Evolutionary conservation across 1,140 invertebrate species (phyloP).

Genomic region (Aculops lycopersici): DNA sequence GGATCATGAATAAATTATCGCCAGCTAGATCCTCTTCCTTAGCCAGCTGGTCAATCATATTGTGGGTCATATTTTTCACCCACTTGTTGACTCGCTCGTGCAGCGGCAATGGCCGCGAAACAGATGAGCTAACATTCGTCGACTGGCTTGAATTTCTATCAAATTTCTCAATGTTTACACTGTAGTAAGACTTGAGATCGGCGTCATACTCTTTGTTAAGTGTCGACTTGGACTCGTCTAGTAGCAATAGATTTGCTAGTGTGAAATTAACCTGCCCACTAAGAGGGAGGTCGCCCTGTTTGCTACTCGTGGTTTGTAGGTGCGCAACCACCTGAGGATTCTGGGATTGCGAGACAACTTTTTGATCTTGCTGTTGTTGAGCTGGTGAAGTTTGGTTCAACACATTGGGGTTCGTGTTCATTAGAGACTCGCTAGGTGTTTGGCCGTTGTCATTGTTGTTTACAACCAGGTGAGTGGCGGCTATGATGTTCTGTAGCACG

Average conservation of each 20-base stretch:
- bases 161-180: neutral
- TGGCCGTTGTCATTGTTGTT: neutral
- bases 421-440: neutral
- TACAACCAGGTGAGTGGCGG: neutral
- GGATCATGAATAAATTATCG: conserved; percentile 18
- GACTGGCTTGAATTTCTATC: neutral
- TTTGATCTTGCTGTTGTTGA: too few species aligned
- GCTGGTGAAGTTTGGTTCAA: neutral
- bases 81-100: conserved; percentile 31
- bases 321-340: too few species aligned
- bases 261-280: too few species aligned
- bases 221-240: neutral
- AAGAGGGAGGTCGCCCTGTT: too few species aligned
- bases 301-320: too few species aligned
- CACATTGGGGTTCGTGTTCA: neutral
- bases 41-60: conserved; percentile 26
- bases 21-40: neutral
- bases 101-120: too few species aligned
- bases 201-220: neutral
- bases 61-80: conserved; percentile 29
- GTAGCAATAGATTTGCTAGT: neutral
- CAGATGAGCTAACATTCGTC: conserved; percentile 17
- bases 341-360: too few species aligned
- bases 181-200: neutral
- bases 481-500: neutral